Evolutionary conservation across 2,113 vertebrate species (phyloP), one percentile per base, ranked within the genome.

Genomic region (Carlito syrichta): DNA sequence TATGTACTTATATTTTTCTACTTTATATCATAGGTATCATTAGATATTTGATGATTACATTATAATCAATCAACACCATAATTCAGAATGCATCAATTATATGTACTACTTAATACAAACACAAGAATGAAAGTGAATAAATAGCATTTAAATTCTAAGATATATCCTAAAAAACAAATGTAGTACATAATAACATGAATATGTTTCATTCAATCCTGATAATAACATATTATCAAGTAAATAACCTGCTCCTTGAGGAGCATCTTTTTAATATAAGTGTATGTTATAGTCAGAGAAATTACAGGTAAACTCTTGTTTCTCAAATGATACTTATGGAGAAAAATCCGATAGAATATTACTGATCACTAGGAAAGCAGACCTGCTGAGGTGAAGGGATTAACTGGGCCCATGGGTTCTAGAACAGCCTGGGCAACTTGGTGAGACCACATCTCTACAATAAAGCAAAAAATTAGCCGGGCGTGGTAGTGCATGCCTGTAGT

Each of bases 1-100:
- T 66, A 69, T 71, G 9, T 94, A 30, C 91, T 86, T 96, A 1
- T 91, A 71, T 71, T 66, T 74, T 74, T 96, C 66, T 6, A 92
- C 84, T 85, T 66, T 71, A 0, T 94, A 76, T 90, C 1, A 12
- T 97, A 63, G 95, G 54, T 10, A 40, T 79, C 93, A 85, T 82
- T 85, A 97, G 63, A 40, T 86, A 78, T 93, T 71, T 89, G 48
- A 60, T 95, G 89, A 85, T 77, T 82, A 96, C 89, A 96, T 92
- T 81, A 86, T 62, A 86, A 87, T 71, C 13, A 60, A 32, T 79
- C 8, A 68, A 35, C 6, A 74, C 10, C 66, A 1, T 35, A 19
- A 62, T 48, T 89, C 14, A 76, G 32, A 90, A 62, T 35, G 7
- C 30, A 71, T 50, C 32, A 76, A 25, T 23, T 68, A 74, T 12